Base-by-base conservation (phyloP, 2,888 invertebrate genomes). In the Oligia latruncula region DNA sequence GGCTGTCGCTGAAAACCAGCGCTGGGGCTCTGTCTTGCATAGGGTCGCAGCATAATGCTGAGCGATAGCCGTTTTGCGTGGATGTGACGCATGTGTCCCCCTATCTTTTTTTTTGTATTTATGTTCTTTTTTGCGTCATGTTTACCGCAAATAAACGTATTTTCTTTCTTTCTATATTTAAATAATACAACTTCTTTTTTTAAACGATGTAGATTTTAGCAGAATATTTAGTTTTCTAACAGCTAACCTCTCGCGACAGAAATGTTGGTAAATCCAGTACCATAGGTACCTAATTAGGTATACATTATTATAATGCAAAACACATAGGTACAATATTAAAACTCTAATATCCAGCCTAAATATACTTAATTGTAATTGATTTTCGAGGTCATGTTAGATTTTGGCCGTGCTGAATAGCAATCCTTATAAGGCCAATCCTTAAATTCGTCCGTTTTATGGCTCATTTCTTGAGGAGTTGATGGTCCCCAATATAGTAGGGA, bases 241-340 rank as follows among this genome's bases (percentile, higher is more conserved):
- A 49, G 23, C 23, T 23, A 23, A 46, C 8, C 20, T 43, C 3
- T 23, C 15, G 49, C 6, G 15, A 23, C 29, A 75, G 5, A 43
- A 29, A 43, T 74, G 15, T 9, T 74, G 20, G 17, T 73, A 13
- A 73, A 52, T 43, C 20, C 9, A 52, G 8, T 29, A 74, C 9
- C 5, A 49, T 49, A n/a, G n/a, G n/a, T n/a, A 49, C 46, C 52
- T 17, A 52, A 17, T 40, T 13, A 29, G 11, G 23, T 40, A 66
- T 35, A 68, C 68, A 4, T 49, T 20, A 23, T 43, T 29, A 35
- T 75, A 75, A 75, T 75, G 29, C 55, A 76, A 35, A 76, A 58
- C 55, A 75, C 23, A 4, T 8, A n/a, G 11, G 11, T 66, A 49
- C 5, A 15, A n/a, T 52, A 43, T 52, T 52, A n/a, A 77, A 75